Percentiles rank a stretch among this genome's conserved stretches.
phyloP scores from a whole-genome alignment of 2,888 invertebrate genomes.

The Romanomermis culicivorax region DNA sequence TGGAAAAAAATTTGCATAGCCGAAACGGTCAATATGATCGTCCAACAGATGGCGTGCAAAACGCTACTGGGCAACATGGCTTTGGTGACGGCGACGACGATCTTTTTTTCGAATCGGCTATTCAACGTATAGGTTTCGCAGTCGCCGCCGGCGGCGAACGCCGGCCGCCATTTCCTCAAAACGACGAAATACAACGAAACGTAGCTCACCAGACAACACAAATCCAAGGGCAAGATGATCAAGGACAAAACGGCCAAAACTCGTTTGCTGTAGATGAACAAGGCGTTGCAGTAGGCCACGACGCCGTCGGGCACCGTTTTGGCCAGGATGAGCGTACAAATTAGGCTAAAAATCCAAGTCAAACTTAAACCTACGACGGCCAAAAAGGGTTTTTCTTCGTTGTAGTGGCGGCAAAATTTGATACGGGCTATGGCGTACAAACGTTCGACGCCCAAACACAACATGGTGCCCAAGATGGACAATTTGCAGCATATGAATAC shows the following conservation, averaged over 20 bases:
- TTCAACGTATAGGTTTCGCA: neutral
- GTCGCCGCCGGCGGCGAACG: too few relatives aligned
- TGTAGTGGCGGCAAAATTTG: neutral
- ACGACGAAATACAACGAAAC: neutral
- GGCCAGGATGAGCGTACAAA: neutral
- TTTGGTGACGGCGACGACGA: neutral
- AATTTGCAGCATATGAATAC: neutral
- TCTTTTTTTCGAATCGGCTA: neutral
- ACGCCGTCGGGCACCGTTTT: neutral
- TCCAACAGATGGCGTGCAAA: constrained; percentile 7
- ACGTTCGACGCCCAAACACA: constrained; percentile 3
- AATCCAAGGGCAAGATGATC: constrained; percentile 1
- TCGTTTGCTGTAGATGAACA: constrained; percentile 4
- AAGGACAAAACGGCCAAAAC: neutral
- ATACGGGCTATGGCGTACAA: neutral
- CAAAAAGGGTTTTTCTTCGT: neutral
- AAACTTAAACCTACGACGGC: neutral
- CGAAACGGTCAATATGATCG: constrained; percentile 1
- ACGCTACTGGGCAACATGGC: constrained; percentile 3
- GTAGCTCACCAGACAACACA: neutral
- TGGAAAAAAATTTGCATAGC: neutral
- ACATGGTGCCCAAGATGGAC: neutral
- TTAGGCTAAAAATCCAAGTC: neutral
- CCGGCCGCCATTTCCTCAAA: neutral
- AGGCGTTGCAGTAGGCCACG: constrained; percentile 3